Base-by-base conservation (phyloP, 2,888 invertebrate species). In the Anaspis maculata region DNA sequence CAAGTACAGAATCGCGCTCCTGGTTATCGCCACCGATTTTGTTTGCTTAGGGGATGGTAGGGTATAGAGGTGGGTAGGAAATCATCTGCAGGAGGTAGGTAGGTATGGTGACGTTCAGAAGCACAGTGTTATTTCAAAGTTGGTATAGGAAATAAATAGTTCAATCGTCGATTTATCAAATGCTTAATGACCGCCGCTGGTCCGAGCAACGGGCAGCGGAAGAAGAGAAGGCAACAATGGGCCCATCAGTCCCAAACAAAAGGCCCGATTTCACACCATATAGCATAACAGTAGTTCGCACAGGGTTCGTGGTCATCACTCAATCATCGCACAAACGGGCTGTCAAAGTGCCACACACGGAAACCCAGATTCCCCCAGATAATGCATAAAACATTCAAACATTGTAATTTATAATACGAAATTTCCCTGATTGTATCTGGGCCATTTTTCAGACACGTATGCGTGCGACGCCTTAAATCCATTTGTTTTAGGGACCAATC, bases 371-470 rank as follows among this genome's bases (percentile, higher is more conserved):
- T 45, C 41, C 32, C 37, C 44, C 39, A 35, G 44, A 49, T 48
- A 48, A 44, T 45, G 41, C 42, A 49, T 47, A 48, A 51, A 51
- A 51, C 51, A 49, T 49, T 49, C 43, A 45, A 45, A 45, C 46
- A 45, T 44, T 44, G 48, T 46, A 50, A 50, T 50, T 50, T 50
- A 47, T 49, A 48, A 48, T 47, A 49, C 44, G 43, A 48, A 46
- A 48, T 49, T 51, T 42, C 42, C 44, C 43, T 41, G 49, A 51
- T 50, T 40, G 41, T 47, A 48, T 50, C 50, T 28, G 33, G 35
- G 31, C 45, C 39, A 43, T 45, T 49, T 47, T 46, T 45, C 39
- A 44, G 41, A 38, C 42, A 42, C 38, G 39, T 41, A 42, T 34
- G 36, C 42, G 39, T 39, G 29, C 38, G 37, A 37, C 39, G 41